Conservation (phyloP, 2,113 vertebrate species). For the Daubentonia madagascariensis region DNA sequence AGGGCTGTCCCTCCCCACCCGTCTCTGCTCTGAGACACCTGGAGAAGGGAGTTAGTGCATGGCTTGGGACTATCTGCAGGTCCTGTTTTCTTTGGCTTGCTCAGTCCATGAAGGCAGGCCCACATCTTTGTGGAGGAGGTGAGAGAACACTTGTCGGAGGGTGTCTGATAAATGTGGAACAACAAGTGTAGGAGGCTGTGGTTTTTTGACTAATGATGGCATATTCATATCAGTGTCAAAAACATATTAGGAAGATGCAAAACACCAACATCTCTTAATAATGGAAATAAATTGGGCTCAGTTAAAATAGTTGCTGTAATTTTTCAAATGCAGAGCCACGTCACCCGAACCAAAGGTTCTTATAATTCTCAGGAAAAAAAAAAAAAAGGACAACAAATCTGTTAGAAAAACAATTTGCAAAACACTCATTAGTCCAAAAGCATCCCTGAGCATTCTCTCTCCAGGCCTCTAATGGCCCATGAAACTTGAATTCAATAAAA, state of each 20-base stretch:
- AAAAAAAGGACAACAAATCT: conserved; percentile 58
- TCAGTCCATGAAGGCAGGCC: background rate
- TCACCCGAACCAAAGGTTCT: conserved; percentile 64
- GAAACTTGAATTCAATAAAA: conserved; percentile 88
- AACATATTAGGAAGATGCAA: conserved; percentile 29
- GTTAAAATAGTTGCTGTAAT: conserved; percentile 60
- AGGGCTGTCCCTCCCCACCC: background rate
- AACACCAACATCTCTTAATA: conserved; percentile 29
- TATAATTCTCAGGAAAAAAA: conserved; percentile 22
- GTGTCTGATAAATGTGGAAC: background rate
- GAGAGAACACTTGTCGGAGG: background rate
- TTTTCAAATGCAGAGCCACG: conserved; percentile 43
- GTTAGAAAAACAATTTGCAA: conserved; percentile 82
- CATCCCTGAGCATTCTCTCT: conserved; percentile 79
- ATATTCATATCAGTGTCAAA: conserved; percentile 57
- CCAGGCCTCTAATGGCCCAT: conserved; percentile 84
- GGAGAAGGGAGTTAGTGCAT: background rate
- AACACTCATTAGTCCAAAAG: conserved; percentile 84
- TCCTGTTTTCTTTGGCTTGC: background rate
- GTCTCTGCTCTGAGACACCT: background rate
- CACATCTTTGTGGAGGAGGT: background rate
- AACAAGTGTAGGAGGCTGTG: conserved; percentile 37
- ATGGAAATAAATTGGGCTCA: conserved; percentile 64
- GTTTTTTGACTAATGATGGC: conserved; percentile 38
- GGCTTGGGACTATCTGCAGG: background rate